Conservation (phyloP, 2,888 invertebrate species). For the Ophion slaviceki region DNA sequence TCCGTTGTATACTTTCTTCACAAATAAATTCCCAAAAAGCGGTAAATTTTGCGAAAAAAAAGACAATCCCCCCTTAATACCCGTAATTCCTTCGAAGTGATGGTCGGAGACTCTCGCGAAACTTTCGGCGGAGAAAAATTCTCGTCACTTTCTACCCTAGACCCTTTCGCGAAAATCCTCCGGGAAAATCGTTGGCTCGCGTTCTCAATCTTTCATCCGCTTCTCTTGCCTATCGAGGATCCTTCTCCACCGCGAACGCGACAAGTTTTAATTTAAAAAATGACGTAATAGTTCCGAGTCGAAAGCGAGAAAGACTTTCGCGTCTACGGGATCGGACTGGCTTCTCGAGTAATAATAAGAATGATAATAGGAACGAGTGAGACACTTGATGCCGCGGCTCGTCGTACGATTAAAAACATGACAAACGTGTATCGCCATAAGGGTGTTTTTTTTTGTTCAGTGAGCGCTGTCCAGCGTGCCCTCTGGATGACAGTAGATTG, state of each 20-base stretch:
- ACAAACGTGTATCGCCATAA: slow-evolving; percentile 37
- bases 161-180: slow-evolving; percentile 31
- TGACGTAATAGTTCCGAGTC: neutral
- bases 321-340: slow-evolving; percentile 4
- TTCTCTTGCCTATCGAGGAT: slow-evolving; percentile 20
- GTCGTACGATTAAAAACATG: slow-evolving; percentile 29
- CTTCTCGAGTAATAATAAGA: slow-evolving; percentile 19
- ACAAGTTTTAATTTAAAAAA: neutral
- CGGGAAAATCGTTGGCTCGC: neutral
- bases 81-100: slow-evolving; percentile 63
- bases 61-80: no score
- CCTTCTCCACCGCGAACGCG: slow-evolving; percentile 29
- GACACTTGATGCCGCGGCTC: slow-evolving; percentile 24
- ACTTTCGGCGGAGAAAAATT: slow-evolving; percentile 43
- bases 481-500: slow-evolving; percentile 82
- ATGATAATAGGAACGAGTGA: slow-evolving; percentile 26
- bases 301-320: slow-evolving; percentile 1
- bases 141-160: neutral
- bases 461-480: slow-evolving; percentile 81
- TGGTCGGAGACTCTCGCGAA: slow-evolving; percentile 51
- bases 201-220: slow-evolving; percentile 8
- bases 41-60: no score
- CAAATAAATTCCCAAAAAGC: no score
- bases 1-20: no score
- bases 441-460: slow-evolving; percentile 66